Base-by-base conservation (phyloP, 2,888 invertebrate genomes). In the Pheosia gnoma region DNA sequence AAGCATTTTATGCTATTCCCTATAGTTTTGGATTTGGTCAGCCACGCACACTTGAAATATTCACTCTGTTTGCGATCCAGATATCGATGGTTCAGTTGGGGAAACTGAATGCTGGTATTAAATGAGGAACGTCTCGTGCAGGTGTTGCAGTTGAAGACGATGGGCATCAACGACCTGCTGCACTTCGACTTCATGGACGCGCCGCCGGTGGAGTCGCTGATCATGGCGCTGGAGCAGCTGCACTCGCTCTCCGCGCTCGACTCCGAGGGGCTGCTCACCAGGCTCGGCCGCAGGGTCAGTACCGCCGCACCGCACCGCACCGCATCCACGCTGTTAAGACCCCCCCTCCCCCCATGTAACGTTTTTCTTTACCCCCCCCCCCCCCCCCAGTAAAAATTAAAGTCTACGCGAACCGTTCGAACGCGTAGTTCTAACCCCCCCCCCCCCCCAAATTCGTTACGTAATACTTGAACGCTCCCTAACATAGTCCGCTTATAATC, bases 121-220 rank as follows among this genome's bases (percentile, higher is more conserved):
- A 13, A 51, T 25, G 7, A 25, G 2, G 7, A 5, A 1, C 0
- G 25, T 5, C 7, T 3, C 9, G 9, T 6, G 11, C 81, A 94
- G 94, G 97, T 99, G 49, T 90, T 99, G 11, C 99, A 99, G 79
- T 91, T 99, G 47, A 99, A 99, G 89, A 99, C 99, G 0, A 99
- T 99, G 99, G 99, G 99, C 39, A 99, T 99, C 78, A 99, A 99
- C 86, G 99, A 99, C 92, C 94, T 99, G 60, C 91, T 99, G 37
- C 98, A 98, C 85, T 99, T 99, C 87, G 99, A 99, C 94, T 99
- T 99, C 93, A 99, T 99, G 99, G 99, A 99, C 89, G 98, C 99
- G 0, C 99, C 99, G 38, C 99, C 99, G 0, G 98, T 98, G 36
- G 99, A 99, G 92, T 98, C 99, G 0, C 95, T 99, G 72, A 98